Evolutionary conservation across 2,797 vertebrate species (phyloP), one percentile per base, ranked within the genome.

Genomic region (Hemibagrus guttatus): DNA sequence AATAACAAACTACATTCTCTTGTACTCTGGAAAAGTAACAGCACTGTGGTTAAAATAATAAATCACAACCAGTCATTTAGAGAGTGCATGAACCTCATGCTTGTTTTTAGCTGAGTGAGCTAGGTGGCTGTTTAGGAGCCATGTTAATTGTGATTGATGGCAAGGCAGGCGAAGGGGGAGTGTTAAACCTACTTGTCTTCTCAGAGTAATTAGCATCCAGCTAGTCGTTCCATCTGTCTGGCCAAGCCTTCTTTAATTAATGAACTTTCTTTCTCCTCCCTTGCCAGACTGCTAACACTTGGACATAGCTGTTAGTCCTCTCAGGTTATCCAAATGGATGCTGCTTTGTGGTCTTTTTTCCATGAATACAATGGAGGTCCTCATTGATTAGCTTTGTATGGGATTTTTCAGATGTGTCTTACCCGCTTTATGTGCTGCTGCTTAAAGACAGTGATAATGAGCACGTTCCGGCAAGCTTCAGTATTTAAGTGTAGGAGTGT

Each of bases 141-240:
- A 13, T 13, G 88, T 94, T 96, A 95, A 95, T 95, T 93, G 94
- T 96, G 96, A 97, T 96, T 96, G 95, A 96, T 96, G 94, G 95
- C 94, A 92, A 95, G 95, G 95, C 94, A 95, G 94, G 95, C 94
- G 94, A 95, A 95, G 96, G 95, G 92, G 90, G 92, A 92, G 94
- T 95, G 95, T 93, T 96, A 96, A 94, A 94, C 91, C 95, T 96
- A 95, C 96, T 93, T 95, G 95, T 96, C 95, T 96, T 96, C 95
- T 97, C 97, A 94, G 92, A 95, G 93, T 97, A 97, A 97, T 97
- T 98, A 96, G 95, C 96, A 96, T 96, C 95, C 95, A 96, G 96
- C 97, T 97, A 97, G 95, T 95, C 93, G 91, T 96, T 97, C 97
- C 97, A 98, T 99, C 97, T 99, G 98, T 97, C 98, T 94, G 93